A percentile compares a stretch with the other conserved stretches of the same genome.
Evolutionary conservation across 2,797 vertebrate species (phyloP).

Genomic region (Urosaurus nigricauda): DNA sequence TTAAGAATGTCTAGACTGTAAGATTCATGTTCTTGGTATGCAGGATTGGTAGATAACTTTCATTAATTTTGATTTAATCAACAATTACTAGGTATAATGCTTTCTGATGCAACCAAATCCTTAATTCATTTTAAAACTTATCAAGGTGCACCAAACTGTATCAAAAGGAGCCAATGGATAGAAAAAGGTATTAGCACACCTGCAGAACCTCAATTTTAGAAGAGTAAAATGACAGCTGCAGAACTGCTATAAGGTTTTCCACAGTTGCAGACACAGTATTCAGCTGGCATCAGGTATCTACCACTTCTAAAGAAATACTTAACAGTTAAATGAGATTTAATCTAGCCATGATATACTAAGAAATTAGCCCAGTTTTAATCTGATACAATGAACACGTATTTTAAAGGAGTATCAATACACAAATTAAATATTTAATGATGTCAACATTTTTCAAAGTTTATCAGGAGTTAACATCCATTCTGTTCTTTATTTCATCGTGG

Average conservation of each 20-base stretch:
- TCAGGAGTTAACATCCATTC: slow-evolving; percentile 43
- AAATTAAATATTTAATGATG: background rate
- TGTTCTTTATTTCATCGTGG: slow-evolving; percentile 44
- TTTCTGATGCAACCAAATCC: slow-evolving; percentile 12
- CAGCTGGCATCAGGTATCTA: slow-evolving; percentile 60
- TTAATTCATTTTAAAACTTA: slow-evolving; percentile 20
- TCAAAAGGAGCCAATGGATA: background rate
- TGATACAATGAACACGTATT: slow-evolving; percentile 24
- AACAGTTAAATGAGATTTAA: slow-evolving; percentile 61
- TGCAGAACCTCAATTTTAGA: background rate
- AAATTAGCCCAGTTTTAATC: background rate
- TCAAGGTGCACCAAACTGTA: slow-evolving; percentile 4
- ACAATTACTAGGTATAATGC: background rate
- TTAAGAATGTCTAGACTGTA: slow-evolving; percentile 5
- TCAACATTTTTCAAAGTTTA: slow-evolving; percentile 57
- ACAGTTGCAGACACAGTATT: slow-evolving; percentile 62
- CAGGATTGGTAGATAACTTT: background rate
- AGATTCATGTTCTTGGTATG: background rate
- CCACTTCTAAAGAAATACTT: slow-evolving; percentile 46
- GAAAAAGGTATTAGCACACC: background rate
- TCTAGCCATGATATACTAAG: background rate
- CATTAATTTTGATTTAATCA: slow-evolving; percentile 25
- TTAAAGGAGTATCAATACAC: slow-evolving; percentile 2
- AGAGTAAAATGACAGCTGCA: slow-evolving; percentile 71
- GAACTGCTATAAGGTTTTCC: slow-evolving; percentile 70